Conservation (phyloP, 2,113 vertebrate species). For the Morone chrysops region DNA sequence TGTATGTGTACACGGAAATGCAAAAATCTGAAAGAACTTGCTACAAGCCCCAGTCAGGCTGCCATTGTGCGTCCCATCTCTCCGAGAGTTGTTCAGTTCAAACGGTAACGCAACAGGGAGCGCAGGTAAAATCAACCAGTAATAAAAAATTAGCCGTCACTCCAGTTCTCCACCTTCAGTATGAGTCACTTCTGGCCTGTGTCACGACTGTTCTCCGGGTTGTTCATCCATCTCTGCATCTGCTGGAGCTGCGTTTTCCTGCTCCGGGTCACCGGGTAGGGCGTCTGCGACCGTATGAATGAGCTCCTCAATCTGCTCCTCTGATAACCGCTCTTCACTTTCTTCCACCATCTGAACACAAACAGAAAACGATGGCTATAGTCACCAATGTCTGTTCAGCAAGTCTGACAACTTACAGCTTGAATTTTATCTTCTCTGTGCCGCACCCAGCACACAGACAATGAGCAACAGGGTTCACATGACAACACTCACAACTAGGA, state of each 20-base stretch:
- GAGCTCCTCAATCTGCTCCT: slow-evolving; percentile 87
- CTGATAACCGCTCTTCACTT: slow-evolving; percentile 87
- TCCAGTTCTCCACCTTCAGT: slow-evolving; percentile 1
- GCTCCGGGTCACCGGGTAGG: slow-evolving; percentile 84
- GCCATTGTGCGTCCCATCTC: not conserved
- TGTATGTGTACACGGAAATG: not conserved
- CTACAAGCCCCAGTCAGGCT: not conserved
- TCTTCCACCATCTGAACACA: slow-evolving; percentile 85
- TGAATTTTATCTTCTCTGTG: too few species aligned
- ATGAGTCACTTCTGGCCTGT: not conserved
- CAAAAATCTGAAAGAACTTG: not conserved
- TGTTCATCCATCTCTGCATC: slow-evolving; percentile 72
- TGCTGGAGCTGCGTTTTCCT: slow-evolving; percentile 66
- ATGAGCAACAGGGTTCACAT: too few species aligned
- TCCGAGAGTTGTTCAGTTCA: slow-evolving; percentile 13
- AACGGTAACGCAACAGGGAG: not conserved
- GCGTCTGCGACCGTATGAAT: slow-evolving; percentile 80
- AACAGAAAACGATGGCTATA: not conserved
- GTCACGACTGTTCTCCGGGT: slow-evolving; percentile 54
- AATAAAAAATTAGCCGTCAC: not conserved
- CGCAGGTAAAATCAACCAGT: not conserved
- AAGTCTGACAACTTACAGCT: too few species aligned
- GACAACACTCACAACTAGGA: too few species aligned
- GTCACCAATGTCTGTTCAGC: not conserved
- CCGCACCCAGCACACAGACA: too few species aligned